Percentiles rank a stretch among this genome's conserved stretches.
Conservation (phyloP, 1,140 invertebrate species). For the Brachionus paranguensis region DNA sequence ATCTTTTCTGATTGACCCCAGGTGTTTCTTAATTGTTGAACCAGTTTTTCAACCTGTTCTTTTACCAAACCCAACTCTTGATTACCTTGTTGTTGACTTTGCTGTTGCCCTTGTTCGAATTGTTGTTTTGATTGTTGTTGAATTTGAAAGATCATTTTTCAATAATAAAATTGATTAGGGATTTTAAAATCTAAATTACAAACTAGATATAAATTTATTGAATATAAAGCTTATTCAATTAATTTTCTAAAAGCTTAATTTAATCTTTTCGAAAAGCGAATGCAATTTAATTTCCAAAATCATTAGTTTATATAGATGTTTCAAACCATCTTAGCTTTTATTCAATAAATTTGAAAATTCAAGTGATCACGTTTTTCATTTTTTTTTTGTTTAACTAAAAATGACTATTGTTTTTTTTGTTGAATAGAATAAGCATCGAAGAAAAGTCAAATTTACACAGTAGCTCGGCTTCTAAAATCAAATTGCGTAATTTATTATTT, state of each 20-base stretch:
- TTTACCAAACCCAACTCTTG: background rate
- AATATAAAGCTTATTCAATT: background rate
- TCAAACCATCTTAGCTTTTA: background rate
- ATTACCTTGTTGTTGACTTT: background rate
- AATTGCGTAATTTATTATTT: background rate
- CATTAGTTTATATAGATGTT: background rate
- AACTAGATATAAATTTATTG: too few relatives aligned
- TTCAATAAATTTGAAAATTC: background rate
- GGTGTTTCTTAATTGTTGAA: background rate
- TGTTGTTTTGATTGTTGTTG: background rate
- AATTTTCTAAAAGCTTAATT: background rate
- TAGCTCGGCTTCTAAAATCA: background rate
- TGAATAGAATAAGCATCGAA: background rate
- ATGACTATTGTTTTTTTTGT: background rate
- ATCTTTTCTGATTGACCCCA: background rate
- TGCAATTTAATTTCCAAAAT: background rate
- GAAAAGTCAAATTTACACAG: background rate
- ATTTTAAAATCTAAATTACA: background rate
- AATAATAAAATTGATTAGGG: background rate
- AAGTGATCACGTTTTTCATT: conserved; percentile 5
- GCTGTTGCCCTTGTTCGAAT: background rate
- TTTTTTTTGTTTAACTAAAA: background rate
- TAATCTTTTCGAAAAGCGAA: background rate
- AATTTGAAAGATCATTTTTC: conserved; percentile 23
- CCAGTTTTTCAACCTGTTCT: background rate